Percentiles rank a stretch among this genome's conserved stretches.
phyloP scores from a whole-genome alignment of 2,888 invertebrate species.

The Gymnocheta viridis region DNA sequence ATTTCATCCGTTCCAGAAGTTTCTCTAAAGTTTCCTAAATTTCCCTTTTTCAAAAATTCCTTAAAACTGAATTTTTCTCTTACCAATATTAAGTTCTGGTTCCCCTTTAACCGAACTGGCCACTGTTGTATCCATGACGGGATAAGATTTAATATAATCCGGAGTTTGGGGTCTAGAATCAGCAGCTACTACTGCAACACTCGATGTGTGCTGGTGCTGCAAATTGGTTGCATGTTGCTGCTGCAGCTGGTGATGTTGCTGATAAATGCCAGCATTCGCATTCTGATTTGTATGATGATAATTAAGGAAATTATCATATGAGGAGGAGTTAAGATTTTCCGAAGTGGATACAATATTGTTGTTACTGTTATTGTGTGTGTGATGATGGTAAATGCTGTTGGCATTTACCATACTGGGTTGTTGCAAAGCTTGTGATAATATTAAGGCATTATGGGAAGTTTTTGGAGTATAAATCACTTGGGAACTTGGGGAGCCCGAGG shows the following conservation, averaged over 20 bases:
- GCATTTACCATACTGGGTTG: constrained; percentile 43
- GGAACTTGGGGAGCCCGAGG: background rate
- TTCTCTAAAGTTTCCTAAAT: too few species aligned
- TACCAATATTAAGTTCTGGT: constrained; percentile 82
- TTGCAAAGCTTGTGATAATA: constrained; percentile 56
- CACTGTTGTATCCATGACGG: constrained; percentile 82
- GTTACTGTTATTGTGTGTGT: constrained; percentile 39
- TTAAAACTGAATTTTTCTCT: constrained; percentile 44
- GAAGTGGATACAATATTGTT: constrained; percentile 67
- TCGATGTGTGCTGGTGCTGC: constrained; percentile 43
- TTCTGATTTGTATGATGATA: constrained; percentile 48
- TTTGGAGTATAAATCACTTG: constrained; percentile 35
- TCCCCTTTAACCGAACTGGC: constrained; percentile 82
- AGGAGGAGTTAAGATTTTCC: constrained; percentile 45
- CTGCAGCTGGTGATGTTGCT: constrained; percentile 26
- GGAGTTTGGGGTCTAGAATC: constrained; percentile 81
- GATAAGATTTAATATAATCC: constrained; percentile 82
- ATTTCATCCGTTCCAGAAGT: too few species aligned
- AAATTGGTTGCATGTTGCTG: constrained; percentile 14
- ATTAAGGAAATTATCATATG: constrained; percentile 56
- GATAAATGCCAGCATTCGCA: background rate
- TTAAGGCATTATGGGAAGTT: constrained; percentile 54
- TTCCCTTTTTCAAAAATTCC: too few species aligned
- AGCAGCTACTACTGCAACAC: constrained; percentile 76
- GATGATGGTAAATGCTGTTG: constrained; percentile 51